Conservation (phyloP, 1,140 invertebrate species). For the Calliopsis andreniformis region DNA sequence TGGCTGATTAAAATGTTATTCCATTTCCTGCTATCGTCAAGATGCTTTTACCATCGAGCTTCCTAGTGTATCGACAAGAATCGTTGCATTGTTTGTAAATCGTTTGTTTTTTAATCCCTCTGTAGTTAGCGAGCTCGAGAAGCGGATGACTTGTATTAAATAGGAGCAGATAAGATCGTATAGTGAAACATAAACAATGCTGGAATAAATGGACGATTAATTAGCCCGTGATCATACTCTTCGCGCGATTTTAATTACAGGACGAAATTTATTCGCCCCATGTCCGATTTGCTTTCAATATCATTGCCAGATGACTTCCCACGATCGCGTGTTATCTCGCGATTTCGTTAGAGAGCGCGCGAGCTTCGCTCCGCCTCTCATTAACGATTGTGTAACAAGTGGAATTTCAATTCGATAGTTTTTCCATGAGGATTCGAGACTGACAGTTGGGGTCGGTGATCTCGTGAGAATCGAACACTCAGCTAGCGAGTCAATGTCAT, state of each 20-base stretch:
- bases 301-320: conserved; percentile 35
- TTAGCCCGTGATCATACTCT: conserved; percentile 1
- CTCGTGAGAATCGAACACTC: conserved; percentile 18
- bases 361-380: conserved; percentile 31
- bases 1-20: no score
- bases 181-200: conserved; percentile 15
- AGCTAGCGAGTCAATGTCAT: conserved; percentile 12
- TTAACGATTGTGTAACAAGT: conserved; percentile 29
- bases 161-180: conserved; percentile 11
- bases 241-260: conserved; percentile 28
- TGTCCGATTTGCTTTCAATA: conserved; percentile 38
- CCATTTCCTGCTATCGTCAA: no score
- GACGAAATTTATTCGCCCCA: conserved; percentile 1
- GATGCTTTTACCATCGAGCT: no score
- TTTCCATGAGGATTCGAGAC: conserved; percentile 8
- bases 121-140: neutral
- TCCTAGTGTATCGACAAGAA: conserved; percentile 3
- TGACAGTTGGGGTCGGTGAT: conserved; percentile 19
- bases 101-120: neutral
- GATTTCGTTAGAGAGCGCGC: no score
- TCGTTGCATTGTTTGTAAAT: conserved; percentile 24
- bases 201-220: conserved; percentile 33
- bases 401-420: conserved; percentile 15
- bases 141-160: conserved; percentile 13
- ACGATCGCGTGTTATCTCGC: conserved; percentile 37